These are phyloP conservation scores for Mythimna lalbum DNA, from an alignment of 2,888 invertebrate species.

Conservation along the genomic window DNA sequence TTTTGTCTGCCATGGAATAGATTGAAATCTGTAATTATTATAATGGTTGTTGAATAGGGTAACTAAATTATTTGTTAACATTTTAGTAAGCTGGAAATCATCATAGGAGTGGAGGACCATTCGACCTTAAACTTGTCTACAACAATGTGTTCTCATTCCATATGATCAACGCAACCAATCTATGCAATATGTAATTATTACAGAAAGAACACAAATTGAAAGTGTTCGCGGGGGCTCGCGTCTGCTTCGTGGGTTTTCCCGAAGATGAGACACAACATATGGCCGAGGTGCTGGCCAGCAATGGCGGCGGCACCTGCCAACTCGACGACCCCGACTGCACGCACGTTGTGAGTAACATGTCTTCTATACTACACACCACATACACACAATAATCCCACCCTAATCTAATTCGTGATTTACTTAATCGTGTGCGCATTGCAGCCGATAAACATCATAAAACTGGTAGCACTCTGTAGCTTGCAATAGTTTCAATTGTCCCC, in stretches of 20 bases:
- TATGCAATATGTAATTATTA: conserved; percentile 59
- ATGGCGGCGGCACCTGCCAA: conserved; percentile 95
- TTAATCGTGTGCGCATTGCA: conserved; percentile 3
- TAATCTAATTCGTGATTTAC: conserved; percentile 26
- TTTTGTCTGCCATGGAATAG: conserved; percentile 2
- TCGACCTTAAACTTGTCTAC: neutral
- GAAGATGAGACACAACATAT: conserved; percentile 97
- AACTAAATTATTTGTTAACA: neutral
- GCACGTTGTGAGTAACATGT: conserved; percentile 95
- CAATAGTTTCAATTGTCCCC: conserved; percentile 36
- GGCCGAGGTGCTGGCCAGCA: conserved; percentile 96
- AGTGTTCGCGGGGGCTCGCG: conserved; percentile 96
- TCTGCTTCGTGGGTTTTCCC: conserved; percentile 97
- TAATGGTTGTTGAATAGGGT: neutral
- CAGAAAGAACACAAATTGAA: conserved; percentile 94
- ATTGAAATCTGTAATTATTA: neutral
- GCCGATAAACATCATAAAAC: conserved; percentile 26
- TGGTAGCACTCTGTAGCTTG: conserved; percentile 11
- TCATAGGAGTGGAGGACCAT: neutral
- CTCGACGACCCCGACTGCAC: conserved; percentile 96
- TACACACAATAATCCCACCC: conserved; percentile 5
- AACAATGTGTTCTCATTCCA: neutral
- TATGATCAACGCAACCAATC: neutral
- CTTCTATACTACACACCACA: conserved; percentile 19
- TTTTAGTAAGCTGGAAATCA: neutral